A percentile compares a stretch with the other conserved stretches of the same genome.
Conservation (phyloP, 1,140 invertebrate genomes). For the Phymastichus coffea region DNA sequence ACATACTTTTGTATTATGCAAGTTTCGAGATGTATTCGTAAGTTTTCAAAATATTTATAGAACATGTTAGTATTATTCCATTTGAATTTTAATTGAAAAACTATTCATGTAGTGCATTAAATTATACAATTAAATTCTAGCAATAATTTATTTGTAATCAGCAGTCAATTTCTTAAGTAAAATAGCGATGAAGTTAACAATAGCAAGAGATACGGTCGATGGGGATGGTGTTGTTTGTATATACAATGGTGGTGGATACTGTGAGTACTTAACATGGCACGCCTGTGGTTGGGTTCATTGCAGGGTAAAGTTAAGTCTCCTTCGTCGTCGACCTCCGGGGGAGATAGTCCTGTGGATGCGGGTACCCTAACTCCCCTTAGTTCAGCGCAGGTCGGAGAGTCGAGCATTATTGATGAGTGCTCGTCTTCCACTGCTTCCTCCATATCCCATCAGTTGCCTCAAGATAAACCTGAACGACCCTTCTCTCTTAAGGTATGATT, state of each 20-base stretch:
- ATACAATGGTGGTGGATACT: slow-evolving; percentile 43
- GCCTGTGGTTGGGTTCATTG: slow-evolving; percentile 58
- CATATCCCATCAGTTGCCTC: slow-evolving; percentile 49
- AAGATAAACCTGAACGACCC: slow-evolving; percentile 64
- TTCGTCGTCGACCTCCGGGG: slow-evolving; percentile 57
- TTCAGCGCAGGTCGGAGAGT: slow-evolving; percentile 45
- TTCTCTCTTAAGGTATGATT: slow-evolving; percentile 65
- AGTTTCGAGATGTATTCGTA: too few relatives aligned
- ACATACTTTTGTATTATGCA: too few relatives aligned
- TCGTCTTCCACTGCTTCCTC: slow-evolving; percentile 34
- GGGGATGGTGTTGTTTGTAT: too few relatives aligned
- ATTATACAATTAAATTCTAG: too few relatives aligned
- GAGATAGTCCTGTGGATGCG: slow-evolving; percentile 58
- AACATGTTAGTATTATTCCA: too few relatives aligned
- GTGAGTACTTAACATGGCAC: slow-evolving; percentile 55
- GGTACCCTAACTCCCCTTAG: slow-evolving; percentile 54
- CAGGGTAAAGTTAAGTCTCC: slow-evolving; percentile 69
- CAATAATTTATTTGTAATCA: too few relatives aligned
- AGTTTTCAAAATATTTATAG: too few relatives aligned
- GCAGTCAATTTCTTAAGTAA: too few relatives aligned
- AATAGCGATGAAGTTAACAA: too few relatives aligned
- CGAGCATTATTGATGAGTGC: slow-evolving; percentile 36
- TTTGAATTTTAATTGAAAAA: too few relatives aligned
- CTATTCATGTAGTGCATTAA: too few relatives aligned
- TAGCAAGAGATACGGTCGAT: too few relatives aligned